Conservation (phyloP, 2,888 invertebrate genomes). For the Nomada flava region DNA sequence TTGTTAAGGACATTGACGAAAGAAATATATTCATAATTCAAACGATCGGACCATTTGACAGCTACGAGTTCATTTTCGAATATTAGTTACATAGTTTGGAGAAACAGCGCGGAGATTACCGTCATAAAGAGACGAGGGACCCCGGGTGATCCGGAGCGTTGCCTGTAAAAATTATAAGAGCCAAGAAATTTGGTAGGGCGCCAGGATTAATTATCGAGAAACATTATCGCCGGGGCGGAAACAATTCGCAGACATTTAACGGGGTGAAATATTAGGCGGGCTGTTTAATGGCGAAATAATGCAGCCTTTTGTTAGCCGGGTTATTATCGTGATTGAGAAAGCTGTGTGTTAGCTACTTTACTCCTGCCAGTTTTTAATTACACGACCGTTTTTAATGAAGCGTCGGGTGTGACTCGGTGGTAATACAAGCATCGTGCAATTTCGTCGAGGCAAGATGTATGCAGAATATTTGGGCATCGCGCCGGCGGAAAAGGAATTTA, state of each 20-base stretch:
- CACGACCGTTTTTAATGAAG: conserved; percentile 40
- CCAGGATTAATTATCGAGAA: conserved; percentile 57
- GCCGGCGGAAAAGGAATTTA: too few relatives aligned
- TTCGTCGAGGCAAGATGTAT: not conserved
- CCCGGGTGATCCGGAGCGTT: conserved; percentile 7
- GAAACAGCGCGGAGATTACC: conserved; percentile 8
- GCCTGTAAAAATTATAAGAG: conserved; percentile 38
- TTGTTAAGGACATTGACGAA: too few relatives aligned
- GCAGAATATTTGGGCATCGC: not conserved
- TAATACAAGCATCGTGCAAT: conserved; percentile 1
- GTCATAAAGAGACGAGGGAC: conserved; percentile 3
- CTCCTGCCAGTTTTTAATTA: conserved; percentile 50
- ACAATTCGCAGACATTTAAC: conserved; percentile 38
- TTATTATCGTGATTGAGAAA: conserved; percentile 61
- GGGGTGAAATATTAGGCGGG: conserved; percentile 25
- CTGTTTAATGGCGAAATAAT: conserved; percentile 54
- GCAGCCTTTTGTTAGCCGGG: conserved; percentile 53
- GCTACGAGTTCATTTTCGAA: too few relatives aligned
- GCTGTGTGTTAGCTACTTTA: conserved; percentile 55
- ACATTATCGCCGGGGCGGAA: conserved; percentile 52
- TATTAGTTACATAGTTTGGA: too few relatives aligned
- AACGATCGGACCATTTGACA: too few relatives aligned
- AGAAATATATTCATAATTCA: too few relatives aligned
- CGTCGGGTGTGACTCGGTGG: conserved; percentile 39
- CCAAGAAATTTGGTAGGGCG: conserved; percentile 38